Evolutionary conservation across 1,140 invertebrate species (phyloP), one percentile per base, ranked within the genome.

Genomic region (Gyrodactylus salaris): DNA sequence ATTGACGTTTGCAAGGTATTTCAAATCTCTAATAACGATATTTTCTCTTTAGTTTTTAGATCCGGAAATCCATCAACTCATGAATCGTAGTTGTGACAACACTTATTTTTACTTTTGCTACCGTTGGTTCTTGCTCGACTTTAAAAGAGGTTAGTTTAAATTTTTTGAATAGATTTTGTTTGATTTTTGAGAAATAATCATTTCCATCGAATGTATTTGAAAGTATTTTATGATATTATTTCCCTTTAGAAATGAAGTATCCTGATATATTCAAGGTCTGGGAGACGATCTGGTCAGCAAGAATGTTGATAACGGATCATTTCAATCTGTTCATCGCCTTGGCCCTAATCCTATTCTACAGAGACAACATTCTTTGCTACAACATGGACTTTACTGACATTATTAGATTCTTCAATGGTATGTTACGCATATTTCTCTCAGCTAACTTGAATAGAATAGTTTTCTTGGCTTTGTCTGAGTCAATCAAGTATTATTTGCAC

Each of bases 51-150:
- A 90, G 83, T 91, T 95, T 76, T 81, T 94, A 74, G 91, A 95
- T 81, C 86, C 86, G 21, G 89, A 94, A 81, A 84, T 95, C 81
- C 93, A 89, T 83, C 88, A 92, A 76, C 82, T 91, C 77, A 91
- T 94, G 87, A 88, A 91, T 80, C 86, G 88, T 74, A 88, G 91
- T 80, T 89, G 89, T 16, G 91, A 95, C 80, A 93, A 90, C 80
- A 92, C 89, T 20, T 89, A 95, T 80, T 92, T 94, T 80, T 95
- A 93, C 80, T 95, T 95, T 82, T 93, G 89, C 79, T 95, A 95
- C 80, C 85, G 91, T 72, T 95, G 91, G 91, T 87, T 87, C 78
- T 80, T 87, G 7, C 79, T 87, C 20, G 87, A 87, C 78, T 88
- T 87, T 76, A 87, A 87, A 80, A 78, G 86, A 83, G 86, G 85